phyloP scores from a whole-genome alignment of 1,140 invertebrate genomes.

The Drosophila repleta region DNA sequence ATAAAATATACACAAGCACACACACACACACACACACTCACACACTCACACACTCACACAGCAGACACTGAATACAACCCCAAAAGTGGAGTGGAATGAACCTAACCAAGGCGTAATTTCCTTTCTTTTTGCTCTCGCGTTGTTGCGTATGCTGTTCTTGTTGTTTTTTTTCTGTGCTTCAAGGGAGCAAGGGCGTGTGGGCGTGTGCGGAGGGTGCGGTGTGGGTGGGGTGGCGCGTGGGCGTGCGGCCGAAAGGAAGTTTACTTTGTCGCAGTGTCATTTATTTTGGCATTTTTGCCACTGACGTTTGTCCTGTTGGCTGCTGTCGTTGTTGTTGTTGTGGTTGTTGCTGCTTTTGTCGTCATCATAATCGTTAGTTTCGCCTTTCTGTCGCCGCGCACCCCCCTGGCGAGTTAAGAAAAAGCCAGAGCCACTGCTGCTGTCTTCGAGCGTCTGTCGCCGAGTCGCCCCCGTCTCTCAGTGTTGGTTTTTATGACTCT shows the following conservation, averaged over 20 bases:
- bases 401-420: slow-evolving; percentile 37
- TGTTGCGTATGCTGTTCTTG: slow-evolving; percentile 1
- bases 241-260: slow-evolving; percentile 51
- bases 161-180: slow-evolving; percentile 30
- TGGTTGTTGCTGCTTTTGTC: slow-evolving; percentile 49
- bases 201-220: not conserved
- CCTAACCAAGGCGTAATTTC: slow-evolving; percentile 67
- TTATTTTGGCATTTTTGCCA: slow-evolving; percentile 74
- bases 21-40: slow-evolving; percentile 15
- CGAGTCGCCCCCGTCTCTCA: too few relatives aligned
- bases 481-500: slow-evolving; percentile 68
- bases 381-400: slow-evolving; percentile 26
- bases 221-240: slow-evolving; percentile 3
- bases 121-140: slow-evolving; percentile 40
- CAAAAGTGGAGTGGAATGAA: slow-evolving; percentile 33
- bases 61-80: slow-evolving; percentile 44
- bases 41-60: slow-evolving; percentile 18
- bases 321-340: slow-evolving; percentile 15
- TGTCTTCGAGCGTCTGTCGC: not conserved
- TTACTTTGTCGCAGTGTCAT: slow-evolving; percentile 81
- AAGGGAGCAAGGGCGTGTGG: slow-evolving; percentile 9
- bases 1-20: slow-evolving; percentile 23
- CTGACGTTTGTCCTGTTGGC: slow-evolving; percentile 42
- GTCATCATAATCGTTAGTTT: slow-evolving; percentile 78
- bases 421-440: slow-evolving; percentile 29